phyloP scores from a whole-genome alignment of 1,140 invertebrate species.

The Polypedilum vanderplanki region DNA sequence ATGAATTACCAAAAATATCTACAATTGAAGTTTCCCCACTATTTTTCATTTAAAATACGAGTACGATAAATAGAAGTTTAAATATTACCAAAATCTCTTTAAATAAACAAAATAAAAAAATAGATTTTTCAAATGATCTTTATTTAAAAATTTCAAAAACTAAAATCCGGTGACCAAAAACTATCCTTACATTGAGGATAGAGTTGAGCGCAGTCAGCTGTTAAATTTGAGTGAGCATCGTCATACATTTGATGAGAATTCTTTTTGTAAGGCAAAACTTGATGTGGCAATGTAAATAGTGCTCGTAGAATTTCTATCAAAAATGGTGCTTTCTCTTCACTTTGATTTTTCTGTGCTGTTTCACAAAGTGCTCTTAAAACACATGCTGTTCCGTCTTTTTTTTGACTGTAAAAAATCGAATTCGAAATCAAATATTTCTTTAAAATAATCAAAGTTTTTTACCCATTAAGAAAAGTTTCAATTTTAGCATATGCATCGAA shows the following conservation, averaged over 20 bases:
- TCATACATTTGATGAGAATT: constrained; percentile 38
- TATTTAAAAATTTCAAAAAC: constrained; percentile 29
- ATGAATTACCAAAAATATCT: too few species aligned
- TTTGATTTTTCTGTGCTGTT: constrained; percentile 48
- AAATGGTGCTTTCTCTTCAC: constrained; percentile 34
- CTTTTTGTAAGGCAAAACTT: constrained; percentile 26
- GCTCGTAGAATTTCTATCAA: constrained; percentile 40
- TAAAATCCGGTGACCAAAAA: constrained; percentile 39
- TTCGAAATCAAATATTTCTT: constrained; percentile 30
- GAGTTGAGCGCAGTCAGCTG: constrained; percentile 36
- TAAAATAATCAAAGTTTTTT: constrained; percentile 36
- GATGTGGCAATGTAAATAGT: constrained; percentile 41
- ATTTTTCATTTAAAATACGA: too few species aligned
- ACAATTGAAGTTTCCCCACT: too few species aligned
- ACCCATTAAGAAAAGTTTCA: constrained; percentile 52
- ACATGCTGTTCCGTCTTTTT: constrained; percentile 56
- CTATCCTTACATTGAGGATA: constrained; percentile 40
- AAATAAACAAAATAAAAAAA: too few species aligned
- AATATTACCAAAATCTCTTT: too few species aligned
- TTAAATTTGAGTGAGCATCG: constrained; percentile 35
- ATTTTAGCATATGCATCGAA: constrained; percentile 52
- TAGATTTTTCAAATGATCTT: too few species aligned
- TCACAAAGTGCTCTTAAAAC: constrained; percentile 66
- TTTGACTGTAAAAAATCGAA: constrained; percentile 34
- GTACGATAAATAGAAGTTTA: too few species aligned